Percentiles rank a stretch among this genome's conserved stretches.
These are phyloP conservation scores for Procambarus clarkii DNA, from an alignment of 1,140 invertebrate genomes.

Conservation along the genomic window DNA sequence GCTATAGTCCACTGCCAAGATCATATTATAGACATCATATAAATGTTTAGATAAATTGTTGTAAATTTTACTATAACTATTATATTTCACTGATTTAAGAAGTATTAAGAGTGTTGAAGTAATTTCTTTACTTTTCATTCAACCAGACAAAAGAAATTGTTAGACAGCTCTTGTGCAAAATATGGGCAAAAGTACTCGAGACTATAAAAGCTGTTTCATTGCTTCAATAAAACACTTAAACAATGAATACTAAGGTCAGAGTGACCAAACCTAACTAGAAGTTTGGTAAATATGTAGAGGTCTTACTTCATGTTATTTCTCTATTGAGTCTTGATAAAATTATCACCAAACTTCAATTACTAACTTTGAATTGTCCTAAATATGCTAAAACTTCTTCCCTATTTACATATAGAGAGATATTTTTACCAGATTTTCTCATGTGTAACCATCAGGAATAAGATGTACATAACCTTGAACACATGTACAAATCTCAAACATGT, in stretches of 20 bases:
- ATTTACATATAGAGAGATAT: constrained; percentile 29
- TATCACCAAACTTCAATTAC: constrained; percentile 25
- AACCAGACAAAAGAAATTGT: constrained; percentile 36
- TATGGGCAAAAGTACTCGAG: constrained; percentile 29
- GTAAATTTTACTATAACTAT: constrained; percentile 9
- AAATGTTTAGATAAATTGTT: background rate
- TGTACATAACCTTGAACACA: constrained; percentile 37
- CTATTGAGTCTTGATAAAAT: background rate
- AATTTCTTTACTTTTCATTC: constrained; percentile 23
- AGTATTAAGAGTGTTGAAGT: constrained; percentile 9
- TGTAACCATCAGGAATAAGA: constrained; percentile 36
- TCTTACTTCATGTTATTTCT: background rate
- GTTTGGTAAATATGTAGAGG: constrained; percentile 1
- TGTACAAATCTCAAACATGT: constrained; percentile 38
- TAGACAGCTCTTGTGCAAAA: constrained; percentile 34
- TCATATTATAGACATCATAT: constrained; percentile 19
- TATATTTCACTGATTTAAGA: constrained; percentile 11
- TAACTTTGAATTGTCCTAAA: constrained; percentile 19
- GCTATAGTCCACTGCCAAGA: constrained; percentile 12
- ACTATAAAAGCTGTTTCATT: constrained; percentile 37
- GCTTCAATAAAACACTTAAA: constrained; percentile 39
- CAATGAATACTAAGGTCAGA: constrained; percentile 38
- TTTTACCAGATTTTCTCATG: constrained; percentile 17
- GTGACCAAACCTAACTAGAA: constrained; percentile 8
- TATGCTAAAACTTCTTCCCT: constrained; percentile 16